Evolutionary conservation across 1,140 invertebrate genomes (phyloP).

Genomic region (Drosophila erecta): DNA sequence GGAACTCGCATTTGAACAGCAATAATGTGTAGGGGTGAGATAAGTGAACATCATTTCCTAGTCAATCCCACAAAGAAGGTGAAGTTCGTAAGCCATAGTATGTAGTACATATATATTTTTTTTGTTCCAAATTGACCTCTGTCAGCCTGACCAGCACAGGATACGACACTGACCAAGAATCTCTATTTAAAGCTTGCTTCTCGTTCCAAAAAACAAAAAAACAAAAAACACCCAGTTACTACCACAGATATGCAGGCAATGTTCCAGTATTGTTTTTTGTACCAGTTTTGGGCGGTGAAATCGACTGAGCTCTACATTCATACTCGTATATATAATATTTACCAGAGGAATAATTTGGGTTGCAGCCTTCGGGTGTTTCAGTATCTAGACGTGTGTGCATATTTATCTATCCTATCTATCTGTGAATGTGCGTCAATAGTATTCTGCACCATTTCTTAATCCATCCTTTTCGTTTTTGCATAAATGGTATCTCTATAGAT

Average conservation of each 20-base stretch:
- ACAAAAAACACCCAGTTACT: background rate
- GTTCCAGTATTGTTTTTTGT: slow-evolving; percentile 1
- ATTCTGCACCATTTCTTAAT: slow-evolving; percentile 38
- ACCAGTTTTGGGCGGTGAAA: slow-evolving; percentile 13
- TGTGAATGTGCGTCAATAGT: slow-evolving; percentile 40
- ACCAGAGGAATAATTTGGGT: slow-evolving; percentile 36
- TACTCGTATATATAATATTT: background rate
- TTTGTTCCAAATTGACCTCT: slow-evolving; percentile 11
- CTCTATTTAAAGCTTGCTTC: slow-evolving; percentile 59
- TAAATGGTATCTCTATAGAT: slow-evolving; percentile 18
- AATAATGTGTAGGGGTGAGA: slow-evolving; percentile 13
- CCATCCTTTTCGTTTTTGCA: slow-evolving; percentile 25
- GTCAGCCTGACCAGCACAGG: slow-evolving; percentile 23
- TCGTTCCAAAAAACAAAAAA: slow-evolving; percentile 16
- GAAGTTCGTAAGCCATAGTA: slow-evolving; percentile 36
- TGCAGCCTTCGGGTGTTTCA: slow-evolving; percentile 42
- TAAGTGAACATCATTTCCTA: slow-evolving; percentile 28
- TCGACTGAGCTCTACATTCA: slow-evolving; percentile 15
- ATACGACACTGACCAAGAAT: slow-evolving; percentile 66
- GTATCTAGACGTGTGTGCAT: slow-evolving; percentile 28
- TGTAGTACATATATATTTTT: background rate
- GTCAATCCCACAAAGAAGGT: slow-evolving; percentile 17
- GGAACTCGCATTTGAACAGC: background rate
- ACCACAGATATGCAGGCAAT: background rate
- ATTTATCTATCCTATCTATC: slow-evolving; percentile 24